Base-by-base conservation (phyloP, 1,140 invertebrate species). In the Calephelis nemesis region DNA sequence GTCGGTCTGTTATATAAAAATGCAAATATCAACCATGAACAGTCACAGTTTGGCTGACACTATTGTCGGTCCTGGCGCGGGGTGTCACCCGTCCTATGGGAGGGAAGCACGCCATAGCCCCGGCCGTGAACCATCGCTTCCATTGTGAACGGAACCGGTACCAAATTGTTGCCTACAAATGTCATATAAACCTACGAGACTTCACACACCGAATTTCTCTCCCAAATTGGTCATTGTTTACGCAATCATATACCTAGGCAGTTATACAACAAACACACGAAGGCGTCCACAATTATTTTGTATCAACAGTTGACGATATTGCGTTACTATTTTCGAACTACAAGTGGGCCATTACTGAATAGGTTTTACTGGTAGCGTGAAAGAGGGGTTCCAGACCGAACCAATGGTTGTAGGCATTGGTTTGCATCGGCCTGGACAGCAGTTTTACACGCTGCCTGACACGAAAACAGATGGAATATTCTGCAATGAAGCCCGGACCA, bases 1-100 rank as follows among this genome's bases (percentile, higher is more conserved):
- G 45, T 54, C 47, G 54, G 48, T 45, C 40, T 52, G 69, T 76
- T 76, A 82, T 83, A 86, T 83, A 83, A 80, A 86, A 83, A 86
- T 83, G 78, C 79, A 83, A 85, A 87, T 85, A 81, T 81, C 73
- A 79, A 80, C 81, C 76, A 82, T 79, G 11, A 78, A 82, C 70
- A 68, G 78, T 69, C 70, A 64, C 71, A 74, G 65, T 62, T 52
- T 52, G 68, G 62, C 75, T 78, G 83, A 83, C 79, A 78, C 79
- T 74, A 83, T 81, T 81, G 81, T 81, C 75, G 64, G 64, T 68
- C 68, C 73, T 82, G 83, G 81, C 82, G 74, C 82, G 74, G 78
- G 74, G 81, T 74, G 78, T 79, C 80, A 84, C 71, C 73, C 77
- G 77, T 79, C 74, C 74, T 75, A 65, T 73, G 73, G 62, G 70